A percentile compares a stretch with the other conserved stretches of the same genome.
phyloP scores from a whole-genome alignment of 2,888 invertebrate species.

The Conus canariensis region DNA sequence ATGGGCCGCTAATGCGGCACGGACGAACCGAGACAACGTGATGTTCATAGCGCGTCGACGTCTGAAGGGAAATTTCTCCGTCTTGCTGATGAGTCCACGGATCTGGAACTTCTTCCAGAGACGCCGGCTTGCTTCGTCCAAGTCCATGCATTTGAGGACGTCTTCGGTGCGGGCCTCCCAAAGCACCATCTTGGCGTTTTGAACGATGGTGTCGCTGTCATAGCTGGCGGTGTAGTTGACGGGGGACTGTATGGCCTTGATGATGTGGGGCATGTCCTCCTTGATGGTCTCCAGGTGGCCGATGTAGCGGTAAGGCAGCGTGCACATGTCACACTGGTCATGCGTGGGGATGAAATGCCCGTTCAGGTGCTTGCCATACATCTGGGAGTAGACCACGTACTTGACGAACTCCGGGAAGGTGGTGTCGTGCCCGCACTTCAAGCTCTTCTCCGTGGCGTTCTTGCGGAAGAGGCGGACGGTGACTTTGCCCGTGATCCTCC shows the following conservation, averaged over 20 bases:
- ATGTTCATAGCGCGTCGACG: conserved; percentile 46
- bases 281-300: conserved; percentile 67
- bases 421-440: conserved; percentile 63
- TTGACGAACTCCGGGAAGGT: conserved; percentile 66
- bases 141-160: conserved; percentile 58
- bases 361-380: conserved; percentile 56
- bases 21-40: conserved; percentile 51
- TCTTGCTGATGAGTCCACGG: conserved; percentile 61
- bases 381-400: conserved; percentile 62
- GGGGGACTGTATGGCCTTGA: conserved; percentile 38
- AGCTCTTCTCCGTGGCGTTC: conserved; percentile 51
- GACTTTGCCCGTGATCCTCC: conserved; percentile 58
- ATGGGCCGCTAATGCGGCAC: conserved; percentile 54
- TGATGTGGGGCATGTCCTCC: conserved; percentile 55
- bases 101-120: conserved; percentile 64
- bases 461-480: conserved; percentile 56
- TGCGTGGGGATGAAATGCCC: conserved; percentile 67
- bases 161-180: not conserved
- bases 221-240: conserved; percentile 11
- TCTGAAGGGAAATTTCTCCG: conserved; percentile 57
- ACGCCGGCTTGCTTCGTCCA: conserved; percentile 56
- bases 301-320: conserved; percentile 63
- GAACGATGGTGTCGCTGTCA: conserved; percentile 30
- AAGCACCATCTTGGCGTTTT: conserved; percentile 16
- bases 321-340: conserved; percentile 65